phyloP scores from a whole-genome alignment of 2,888 invertebrate genomes.

The Hoplodrina blanda region DNA sequence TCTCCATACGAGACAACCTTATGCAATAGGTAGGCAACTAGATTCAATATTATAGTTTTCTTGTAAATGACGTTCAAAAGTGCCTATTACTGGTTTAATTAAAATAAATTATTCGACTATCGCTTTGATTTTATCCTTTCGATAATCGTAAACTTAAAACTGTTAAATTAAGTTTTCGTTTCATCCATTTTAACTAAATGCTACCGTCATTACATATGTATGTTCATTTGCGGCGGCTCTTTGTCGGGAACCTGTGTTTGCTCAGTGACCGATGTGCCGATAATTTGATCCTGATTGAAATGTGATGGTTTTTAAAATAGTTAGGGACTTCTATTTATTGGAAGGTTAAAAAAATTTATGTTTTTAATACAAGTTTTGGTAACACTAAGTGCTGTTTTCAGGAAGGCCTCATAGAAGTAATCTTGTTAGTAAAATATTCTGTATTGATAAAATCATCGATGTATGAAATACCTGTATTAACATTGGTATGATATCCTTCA shows the following conservation, averaged over 20 bases:
- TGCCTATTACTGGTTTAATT: too few relatives aligned
- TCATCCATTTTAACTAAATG: constrained; percentile 68
- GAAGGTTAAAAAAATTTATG: not conserved
- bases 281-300: constrained; percentile 41
- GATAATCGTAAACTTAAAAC: not conserved
- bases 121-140: too few relatives aligned
- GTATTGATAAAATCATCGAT: too few relatives aligned
- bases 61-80: too few relatives aligned
- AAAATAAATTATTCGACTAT: too few relatives aligned
- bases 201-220: constrained; percentile 69
- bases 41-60: too few relatives aligned
- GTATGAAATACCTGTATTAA: too few relatives aligned
- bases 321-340: constrained; percentile 6
- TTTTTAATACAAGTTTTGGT: not conserved
- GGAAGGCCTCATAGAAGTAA: too few relatives aligned
- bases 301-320: constrained; percentile 14
- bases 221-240: constrained; percentile 64
- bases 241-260: constrained; percentile 54
- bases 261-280: constrained; percentile 24
- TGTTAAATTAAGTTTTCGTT: constrained; percentile 33
- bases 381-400: not conserved
- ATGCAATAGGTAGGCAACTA: too few relatives aligned
- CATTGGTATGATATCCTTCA: too few relatives aligned
- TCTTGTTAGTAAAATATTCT: too few relatives aligned
- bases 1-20: too few relatives aligned